phyloP scores from a whole-genome alignment of 2,797 vertebrate species.

The Chaetodon trifasciatus region DNA sequence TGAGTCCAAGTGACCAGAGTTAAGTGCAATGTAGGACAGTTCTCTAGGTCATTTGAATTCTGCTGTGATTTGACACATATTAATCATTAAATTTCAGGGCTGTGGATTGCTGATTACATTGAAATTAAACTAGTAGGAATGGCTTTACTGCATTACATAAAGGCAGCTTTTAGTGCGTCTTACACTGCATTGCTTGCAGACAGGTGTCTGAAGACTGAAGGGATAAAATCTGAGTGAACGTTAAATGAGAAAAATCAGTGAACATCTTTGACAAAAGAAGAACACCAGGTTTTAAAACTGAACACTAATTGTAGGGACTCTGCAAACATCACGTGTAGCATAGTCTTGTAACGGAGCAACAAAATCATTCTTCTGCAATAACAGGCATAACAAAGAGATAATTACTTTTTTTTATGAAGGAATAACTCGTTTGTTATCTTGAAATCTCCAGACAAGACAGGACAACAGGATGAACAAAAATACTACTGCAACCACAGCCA shows the following conservation, averaged over 20 bases:
- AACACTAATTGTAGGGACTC: too few species aligned
- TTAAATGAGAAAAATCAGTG: background rate
- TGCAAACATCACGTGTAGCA: too few species aligned
- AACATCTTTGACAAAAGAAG: background rate
- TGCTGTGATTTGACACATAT: background rate
- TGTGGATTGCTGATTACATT: background rate
- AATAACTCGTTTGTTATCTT: background rate
- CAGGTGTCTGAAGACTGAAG: background rate
- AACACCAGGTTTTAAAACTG: too few species aligned
- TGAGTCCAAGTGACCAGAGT: background rate
- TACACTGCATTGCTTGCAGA: background rate
- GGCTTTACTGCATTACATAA: background rate
- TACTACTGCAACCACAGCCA: background rate
- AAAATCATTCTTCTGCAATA: too few species aligned
- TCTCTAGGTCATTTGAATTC: too few species aligned
- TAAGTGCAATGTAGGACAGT: too few species aligned
- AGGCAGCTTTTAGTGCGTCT: background rate
- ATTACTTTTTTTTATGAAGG: too few species aligned
- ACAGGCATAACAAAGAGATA: too few species aligned
- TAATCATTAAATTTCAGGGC: background rate
- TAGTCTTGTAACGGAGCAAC: too few species aligned
- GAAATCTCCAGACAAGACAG: background rate
- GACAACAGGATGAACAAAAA: background rate
- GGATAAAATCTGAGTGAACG: background rate
- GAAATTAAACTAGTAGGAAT: background rate